Evolutionary conservation across 1,140 invertebrate species (phyloP).

Genomic region (Achroia grisella): DNA sequence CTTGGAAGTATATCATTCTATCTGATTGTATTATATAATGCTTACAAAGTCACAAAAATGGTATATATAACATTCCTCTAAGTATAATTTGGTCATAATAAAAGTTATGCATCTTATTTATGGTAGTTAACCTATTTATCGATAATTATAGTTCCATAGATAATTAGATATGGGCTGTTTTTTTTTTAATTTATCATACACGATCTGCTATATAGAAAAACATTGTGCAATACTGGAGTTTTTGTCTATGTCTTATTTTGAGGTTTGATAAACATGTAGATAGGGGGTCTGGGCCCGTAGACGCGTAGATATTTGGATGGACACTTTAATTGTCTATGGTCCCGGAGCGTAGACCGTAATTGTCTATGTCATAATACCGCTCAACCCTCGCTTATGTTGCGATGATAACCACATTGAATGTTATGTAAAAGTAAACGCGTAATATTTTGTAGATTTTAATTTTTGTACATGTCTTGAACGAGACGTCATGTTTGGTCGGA

Average conservation of each 20-base stretch:
- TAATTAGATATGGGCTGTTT: slow-evolving; percentile 58
- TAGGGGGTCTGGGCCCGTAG: slow-evolving; percentile 14
- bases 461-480: slow-evolving; percentile 9
- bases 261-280: slow-evolving; percentile 10
- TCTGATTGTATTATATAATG: too few relatives aligned
- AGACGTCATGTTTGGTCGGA: too few relatives aligned
- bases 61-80: slow-evolving; percentile 41
- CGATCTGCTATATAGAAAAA: slow-evolving; percentile 43
- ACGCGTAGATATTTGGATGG: slow-evolving; percentile 1
- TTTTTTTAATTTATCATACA: slow-evolving; percentile 33
- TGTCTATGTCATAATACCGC: slow-evolving; percentile 33
- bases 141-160: slow-evolving; percentile 42
- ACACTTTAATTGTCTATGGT: slow-evolving; percentile 2
- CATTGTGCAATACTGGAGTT: slow-evolving; percentile 53
- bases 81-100: slow-evolving; percentile 44
- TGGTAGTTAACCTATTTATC: slow-evolving; percentile 38
- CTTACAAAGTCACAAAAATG: too few relatives aligned
- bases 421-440: slow-evolving; percentile 34
- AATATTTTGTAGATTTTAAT: slow-evolving; percentile 7
- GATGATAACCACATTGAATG: slow-evolving; percentile 37
- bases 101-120: slow-evolving; percentile 39
- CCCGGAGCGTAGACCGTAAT: slow-evolving; percentile 11
- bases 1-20: slow-evolving; percentile 25
- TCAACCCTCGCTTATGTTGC: slow-evolving; percentile 37
- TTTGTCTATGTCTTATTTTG: slow-evolving; percentile 23